phyloP scores from a whole-genome alignment of 2,113 vertebrate genomes.

The Poecilia latipinna region DNA sequence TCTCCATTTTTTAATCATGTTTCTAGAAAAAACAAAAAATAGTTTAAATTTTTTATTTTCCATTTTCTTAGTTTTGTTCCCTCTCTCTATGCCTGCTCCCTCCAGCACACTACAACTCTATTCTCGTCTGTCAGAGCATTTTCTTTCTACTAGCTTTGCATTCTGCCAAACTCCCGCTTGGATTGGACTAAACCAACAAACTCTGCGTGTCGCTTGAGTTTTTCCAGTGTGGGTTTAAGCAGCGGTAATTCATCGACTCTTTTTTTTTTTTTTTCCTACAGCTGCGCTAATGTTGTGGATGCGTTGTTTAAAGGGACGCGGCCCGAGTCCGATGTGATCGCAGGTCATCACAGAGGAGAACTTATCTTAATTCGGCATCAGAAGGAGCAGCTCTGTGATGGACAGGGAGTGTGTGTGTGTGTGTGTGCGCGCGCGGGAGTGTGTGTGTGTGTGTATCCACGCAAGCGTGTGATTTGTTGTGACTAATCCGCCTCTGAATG shows the following conservation, averaged over 20 bases:
- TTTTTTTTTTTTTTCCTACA: background rate
- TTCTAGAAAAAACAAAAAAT: background rate
- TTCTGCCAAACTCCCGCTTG: constrained; percentile 40
- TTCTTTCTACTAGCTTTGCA: constrained; percentile 51
- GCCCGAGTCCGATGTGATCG: constrained; percentile 38
- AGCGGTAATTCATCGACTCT: background rate
- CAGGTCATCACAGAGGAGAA: constrained; percentile 45
- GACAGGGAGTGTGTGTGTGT: background rate
- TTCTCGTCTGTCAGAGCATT: constrained; percentile 47
- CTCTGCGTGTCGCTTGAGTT: constrained; percentile 19
- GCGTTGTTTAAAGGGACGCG: background rate
- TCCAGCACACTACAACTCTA: constrained; percentile 39
- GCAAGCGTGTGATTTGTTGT: constrained; percentile 62
- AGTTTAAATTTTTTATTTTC: background rate
- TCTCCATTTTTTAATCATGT: too few relatives aligned
- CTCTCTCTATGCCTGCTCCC: background rate
- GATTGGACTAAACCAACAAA: constrained; percentile 40
- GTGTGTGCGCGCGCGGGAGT: constrained; percentile 11
- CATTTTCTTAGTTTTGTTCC: background rate
- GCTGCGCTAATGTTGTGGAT: constrained; percentile 4
- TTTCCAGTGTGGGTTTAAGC: constrained; percentile 18
- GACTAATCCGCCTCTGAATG: constrained; percentile 67
- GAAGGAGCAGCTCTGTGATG: constrained; percentile 32
- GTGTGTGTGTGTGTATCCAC: constrained; percentile 23
- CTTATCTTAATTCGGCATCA: constrained; percentile 55